Evolutionary conservation across 2,113 vertebrate genomes (phyloP).

Genomic region (Sturnus vulgaris): DNA sequence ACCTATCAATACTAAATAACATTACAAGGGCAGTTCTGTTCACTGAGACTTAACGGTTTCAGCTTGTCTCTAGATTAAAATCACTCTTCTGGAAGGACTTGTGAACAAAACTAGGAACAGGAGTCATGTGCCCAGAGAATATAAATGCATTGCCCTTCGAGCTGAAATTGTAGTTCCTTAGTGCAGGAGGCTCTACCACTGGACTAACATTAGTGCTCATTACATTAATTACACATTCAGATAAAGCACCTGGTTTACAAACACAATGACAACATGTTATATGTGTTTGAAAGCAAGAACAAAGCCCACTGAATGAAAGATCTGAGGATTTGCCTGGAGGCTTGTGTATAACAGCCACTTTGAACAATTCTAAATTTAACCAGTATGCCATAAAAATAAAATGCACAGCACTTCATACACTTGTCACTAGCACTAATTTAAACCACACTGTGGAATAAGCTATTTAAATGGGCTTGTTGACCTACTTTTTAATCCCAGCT

Average conservation of each 20-base stretch:
- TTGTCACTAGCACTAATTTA: slow-evolving; percentile 49
- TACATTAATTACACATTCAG: neutral
- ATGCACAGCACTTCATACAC: slow-evolving; percentile 14
- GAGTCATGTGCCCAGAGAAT: neutral
- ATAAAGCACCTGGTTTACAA: slow-evolving; percentile 4
- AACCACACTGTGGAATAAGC: slow-evolving; percentile 45
- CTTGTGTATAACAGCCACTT: slow-evolving; percentile 34
- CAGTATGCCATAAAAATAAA: slow-evolving; percentile 29
- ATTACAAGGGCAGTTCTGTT: neutral
- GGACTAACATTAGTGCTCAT: neutral
- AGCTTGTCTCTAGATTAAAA: slow-evolving; percentile 4
- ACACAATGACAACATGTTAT: neutral
- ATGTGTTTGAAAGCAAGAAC: neutral
- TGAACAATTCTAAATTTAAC: slow-evolving; percentile 57
- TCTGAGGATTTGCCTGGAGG: neutral
- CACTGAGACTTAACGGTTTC: neutral
- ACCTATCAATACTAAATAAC: neutral
- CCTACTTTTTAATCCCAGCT: slow-evolving; percentile 63
- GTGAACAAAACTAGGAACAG: neutral
- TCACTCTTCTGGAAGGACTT: neutral
- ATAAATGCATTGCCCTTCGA: neutral
- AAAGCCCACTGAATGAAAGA: slow-evolving; percentile 9
- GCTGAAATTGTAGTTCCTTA: neutral
- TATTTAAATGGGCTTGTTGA: slow-evolving; percentile 63
- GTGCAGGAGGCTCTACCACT: neutral